These are phyloP conservation scores for Plagiodera versicolora DNA, from an alignment of 2,888 invertebrate species.

Conservation along the genomic window DNA sequence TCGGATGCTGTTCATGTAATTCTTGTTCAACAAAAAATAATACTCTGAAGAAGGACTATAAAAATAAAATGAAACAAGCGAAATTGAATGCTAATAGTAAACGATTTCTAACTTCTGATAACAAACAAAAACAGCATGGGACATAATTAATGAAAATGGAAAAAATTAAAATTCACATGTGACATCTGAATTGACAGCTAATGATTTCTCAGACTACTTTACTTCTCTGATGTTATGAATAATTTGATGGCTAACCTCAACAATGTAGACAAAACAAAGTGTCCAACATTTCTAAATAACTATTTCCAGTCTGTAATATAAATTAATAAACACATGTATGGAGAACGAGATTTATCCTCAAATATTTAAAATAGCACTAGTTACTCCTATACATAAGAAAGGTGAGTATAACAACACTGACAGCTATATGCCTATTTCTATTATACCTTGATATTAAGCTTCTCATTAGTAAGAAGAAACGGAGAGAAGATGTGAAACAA, in stretches of 20 bases:
- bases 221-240: background rate
- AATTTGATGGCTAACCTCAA: background rate
- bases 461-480: too few relatives aligned
- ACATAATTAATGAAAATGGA: background rate
- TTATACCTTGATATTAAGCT: too few relatives aligned
- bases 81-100: background rate
- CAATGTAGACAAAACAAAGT: background rate
- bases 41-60: background rate
- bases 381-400: too few relatives aligned
- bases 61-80: background rate
- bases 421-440: too few relatives aligned
- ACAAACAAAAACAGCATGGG: too few relatives aligned
- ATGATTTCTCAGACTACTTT: background rate
- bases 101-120: background rate
- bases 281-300: background rate
- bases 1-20: slow-evolving; percentile 8
- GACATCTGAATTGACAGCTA: background rate
- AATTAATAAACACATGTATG: background rate
- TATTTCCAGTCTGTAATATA: background rate
- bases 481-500: too few relatives aligned
- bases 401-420: too few relatives aligned
- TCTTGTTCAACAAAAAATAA: slow-evolving; percentile 8
- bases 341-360: too few relatives aligned
- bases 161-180: background rate
- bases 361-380: too few relatives aligned